Evolutionary conservation across 2,888 invertebrate genomes (phyloP), one percentile per base, ranked within the genome.

Genomic region (Clostera curtula): DNA sequence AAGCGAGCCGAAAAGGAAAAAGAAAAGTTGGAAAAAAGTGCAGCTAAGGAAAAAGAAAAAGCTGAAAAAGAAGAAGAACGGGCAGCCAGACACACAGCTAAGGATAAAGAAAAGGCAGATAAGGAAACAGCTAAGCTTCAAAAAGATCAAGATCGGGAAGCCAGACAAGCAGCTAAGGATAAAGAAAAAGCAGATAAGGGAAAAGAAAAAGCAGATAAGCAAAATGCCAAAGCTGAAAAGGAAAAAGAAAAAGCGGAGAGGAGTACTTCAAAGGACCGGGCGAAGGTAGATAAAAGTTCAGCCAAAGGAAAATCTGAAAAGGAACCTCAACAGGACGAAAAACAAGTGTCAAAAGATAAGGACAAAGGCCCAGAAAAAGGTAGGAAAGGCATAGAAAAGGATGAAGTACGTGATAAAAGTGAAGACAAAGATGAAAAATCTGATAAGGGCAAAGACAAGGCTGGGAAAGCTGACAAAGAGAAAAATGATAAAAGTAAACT

Each of bases 131-230:
- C n/a, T 30, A 8, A 1, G 13, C n/a, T n/a, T 10, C 19, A 1
- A 36, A n/a, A 21, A 23, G 27, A 25, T 2, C 14, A n/a, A n/a
- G 37, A 32, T 3, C 31, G 27, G 22, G 19, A 18, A 8, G 29
- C 19, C 5, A 25, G 12, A 20, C 29, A 14, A 9, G 21, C 15
- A 5, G 11, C 24, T 1, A 40, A 42, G 24, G 36, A 41, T 15
- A 34, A 18, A 8, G 38, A 41, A 9, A 46, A 36, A 22, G 26
- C 17, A 12, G 37, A 38, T 4, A 38, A 16, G 15, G 34, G 14
- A n/a, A 3, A 24, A 12, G 24, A 25, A 16, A 24, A 12, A n/a
- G 18, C 14, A 1, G 25, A 27, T 3, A 31, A 21, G 6, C 28
- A 21, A 27, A 18, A 27, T 19, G 18, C 10, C 7, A 3, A 12